A percentile compares a stretch with the other conserved stretches of the same genome.
phyloP scores from a whole-genome alignment of 2,113 vertebrate species.

The Prionailurus viverrinus region DNA sequence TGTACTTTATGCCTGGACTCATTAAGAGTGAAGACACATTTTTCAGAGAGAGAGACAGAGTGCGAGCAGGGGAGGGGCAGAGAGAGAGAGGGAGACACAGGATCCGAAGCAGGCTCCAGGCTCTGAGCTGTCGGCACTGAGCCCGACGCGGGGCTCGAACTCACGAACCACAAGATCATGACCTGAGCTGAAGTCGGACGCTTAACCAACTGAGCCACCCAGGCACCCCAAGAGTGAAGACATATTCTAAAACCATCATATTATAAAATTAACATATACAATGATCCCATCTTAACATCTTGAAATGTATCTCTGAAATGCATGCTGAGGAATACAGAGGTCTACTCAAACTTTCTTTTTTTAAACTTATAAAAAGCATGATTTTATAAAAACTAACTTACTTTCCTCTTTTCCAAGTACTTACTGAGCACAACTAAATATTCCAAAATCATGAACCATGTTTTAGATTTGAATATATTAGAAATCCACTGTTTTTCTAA shows the following conservation, averaged over 20 bases:
- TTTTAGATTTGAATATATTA: background rate
- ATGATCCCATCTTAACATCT: background rate
- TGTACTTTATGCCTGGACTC: background rate
- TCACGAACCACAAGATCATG: too few species aligned
- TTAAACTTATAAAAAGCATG: background rate
- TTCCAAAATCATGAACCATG: background rate
- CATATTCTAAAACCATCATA: background rate
- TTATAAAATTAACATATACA: background rate
- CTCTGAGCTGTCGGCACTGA: too few species aligned
- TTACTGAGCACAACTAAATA: background rate
- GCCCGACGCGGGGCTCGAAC: too few species aligned
- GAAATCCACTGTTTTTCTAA: background rate
- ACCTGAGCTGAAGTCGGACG: too few species aligned
- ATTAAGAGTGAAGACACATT: background rate
- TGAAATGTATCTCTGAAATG: background rate
- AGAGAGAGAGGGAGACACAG: too few species aligned
- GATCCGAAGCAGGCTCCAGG: too few species aligned
- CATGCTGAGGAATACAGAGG: background rate
- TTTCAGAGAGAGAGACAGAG: too few species aligned
- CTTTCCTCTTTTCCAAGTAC: background rate
- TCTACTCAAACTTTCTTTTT: background rate
- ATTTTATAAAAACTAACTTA: background rate
- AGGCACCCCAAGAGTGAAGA: background rate
- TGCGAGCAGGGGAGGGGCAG: too few species aligned
- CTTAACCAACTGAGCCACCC: too few species aligned